A percentile compares a stretch with the other conserved stretches of the same genome.
Conservation (phyloP, 2,888 invertebrate genomes). For the Megalurothrips usitatus region DNA sequence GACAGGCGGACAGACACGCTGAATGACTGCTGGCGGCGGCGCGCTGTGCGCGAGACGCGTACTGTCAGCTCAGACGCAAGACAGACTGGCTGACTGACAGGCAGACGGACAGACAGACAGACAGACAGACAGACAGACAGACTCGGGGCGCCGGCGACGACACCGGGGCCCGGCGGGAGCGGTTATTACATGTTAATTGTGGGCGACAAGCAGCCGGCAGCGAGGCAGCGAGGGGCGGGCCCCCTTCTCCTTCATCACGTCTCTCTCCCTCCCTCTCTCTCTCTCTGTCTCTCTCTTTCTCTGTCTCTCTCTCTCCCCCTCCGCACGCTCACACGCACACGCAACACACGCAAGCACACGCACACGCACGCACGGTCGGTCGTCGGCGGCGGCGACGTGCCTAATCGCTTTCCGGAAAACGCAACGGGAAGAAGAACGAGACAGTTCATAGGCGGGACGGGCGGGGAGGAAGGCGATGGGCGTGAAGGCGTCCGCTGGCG, state of each 20-base stretch:
- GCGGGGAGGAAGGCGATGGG: neutral
- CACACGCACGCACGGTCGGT: neutral
- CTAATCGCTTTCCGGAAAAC: conserved; percentile 19
- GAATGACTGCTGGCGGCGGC: neutral
- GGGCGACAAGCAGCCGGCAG: neutral
- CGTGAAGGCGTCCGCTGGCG: too few species aligned
- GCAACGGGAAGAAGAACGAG: conserved; percentile 7
- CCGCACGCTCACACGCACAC: too few species aligned
- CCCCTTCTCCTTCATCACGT: neutral
- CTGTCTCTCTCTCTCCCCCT: too few species aligned
- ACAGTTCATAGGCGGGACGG: neutral
- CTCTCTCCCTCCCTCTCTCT: neutral
- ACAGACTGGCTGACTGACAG: neutral
- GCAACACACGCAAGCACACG: neutral
- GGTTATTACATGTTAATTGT: conserved; percentile 21
- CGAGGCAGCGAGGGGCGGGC: neutral
- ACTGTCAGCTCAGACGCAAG: neutral
- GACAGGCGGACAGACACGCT: neutral
- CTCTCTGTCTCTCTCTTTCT: too few species aligned
- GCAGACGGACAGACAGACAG: neutral
- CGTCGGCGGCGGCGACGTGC: neutral
- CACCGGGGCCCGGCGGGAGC: neutral
- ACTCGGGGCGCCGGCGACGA: neutral
- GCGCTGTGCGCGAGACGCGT: neutral
- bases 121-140: neutral